A percentile compares a stretch with the other conserved stretches of the same genome.
phyloP scores from a whole-genome alignment of 2,797 vertebrate species.

The Sciaenops ocellatus region DNA sequence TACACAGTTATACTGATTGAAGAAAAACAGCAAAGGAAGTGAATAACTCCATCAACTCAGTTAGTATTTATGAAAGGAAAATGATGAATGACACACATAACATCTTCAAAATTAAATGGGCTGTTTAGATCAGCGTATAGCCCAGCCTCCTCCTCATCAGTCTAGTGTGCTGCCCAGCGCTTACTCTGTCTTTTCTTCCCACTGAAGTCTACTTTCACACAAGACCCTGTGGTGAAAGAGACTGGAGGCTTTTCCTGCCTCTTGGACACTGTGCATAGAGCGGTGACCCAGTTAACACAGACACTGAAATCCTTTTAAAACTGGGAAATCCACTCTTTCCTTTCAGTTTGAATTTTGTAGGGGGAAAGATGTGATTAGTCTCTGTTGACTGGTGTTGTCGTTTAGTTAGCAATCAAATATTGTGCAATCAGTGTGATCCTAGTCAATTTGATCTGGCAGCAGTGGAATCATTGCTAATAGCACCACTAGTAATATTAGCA shows the following conservation, averaged over 20 bases:
- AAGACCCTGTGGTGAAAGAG: constrained; percentile 23
- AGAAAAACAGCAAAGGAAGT: constrained; percentile 7
- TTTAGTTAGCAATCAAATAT: background rate
- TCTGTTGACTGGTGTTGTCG: background rate
- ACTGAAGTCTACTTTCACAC: constrained; percentile 34
- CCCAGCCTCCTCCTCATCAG: constrained; percentile 17
- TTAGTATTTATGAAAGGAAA: constrained; percentile 14
- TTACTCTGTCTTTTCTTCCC: constrained; percentile 26
- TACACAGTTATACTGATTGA: background rate
- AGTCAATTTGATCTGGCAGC: background rate
- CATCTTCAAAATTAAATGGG: background rate
- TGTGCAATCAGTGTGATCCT: background rate
- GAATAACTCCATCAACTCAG: constrained; percentile 2
- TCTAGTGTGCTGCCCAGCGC: background rate
- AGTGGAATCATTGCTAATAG: background rate
- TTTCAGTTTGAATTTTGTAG: constrained; percentile 1
- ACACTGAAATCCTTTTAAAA: constrained; percentile 69
- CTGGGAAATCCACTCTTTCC: constrained; percentile 26
- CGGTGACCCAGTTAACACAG: constrained; percentile 63
- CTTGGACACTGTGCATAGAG: constrained; percentile 52
- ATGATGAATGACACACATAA: background rate
- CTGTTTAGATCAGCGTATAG: constrained; percentile 2
- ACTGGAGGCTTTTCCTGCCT: constrained; percentile 47
- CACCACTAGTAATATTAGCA: too few relatives aligned
- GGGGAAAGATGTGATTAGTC: background rate